A percentile compares a stretch with the other conserved stretches of the same genome.
phyloP scores from a whole-genome alignment of 2,888 invertebrate species.

The Helobdella robusta region DNA sequence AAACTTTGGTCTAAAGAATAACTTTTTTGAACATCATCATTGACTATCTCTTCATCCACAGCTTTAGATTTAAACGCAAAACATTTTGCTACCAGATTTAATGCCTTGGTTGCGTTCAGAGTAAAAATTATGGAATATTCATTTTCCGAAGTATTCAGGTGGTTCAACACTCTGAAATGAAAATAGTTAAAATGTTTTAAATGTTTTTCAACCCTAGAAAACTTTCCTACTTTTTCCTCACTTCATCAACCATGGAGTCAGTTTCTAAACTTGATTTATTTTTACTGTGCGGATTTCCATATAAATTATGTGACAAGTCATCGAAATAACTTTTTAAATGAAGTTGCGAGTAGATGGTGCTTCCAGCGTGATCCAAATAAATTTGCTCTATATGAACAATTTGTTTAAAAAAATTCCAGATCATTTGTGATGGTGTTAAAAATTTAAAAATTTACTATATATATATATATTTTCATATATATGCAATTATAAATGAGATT shows the following conservation, averaged over 20 bases:
- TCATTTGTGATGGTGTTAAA: too few relatives aligned
- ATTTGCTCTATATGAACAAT: conserved; percentile 11
- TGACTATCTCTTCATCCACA: background rate
- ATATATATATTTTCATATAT: too few relatives aligned
- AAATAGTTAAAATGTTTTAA: conserved; percentile 1
- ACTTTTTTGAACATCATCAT: too few relatives aligned
- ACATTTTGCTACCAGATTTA: conserved; percentile 73
- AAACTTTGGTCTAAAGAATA: too few relatives aligned
- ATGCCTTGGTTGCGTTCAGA: conserved; percentile 77
- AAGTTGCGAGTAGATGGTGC: conserved; percentile 68
- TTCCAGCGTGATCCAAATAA: conserved; percentile 82
- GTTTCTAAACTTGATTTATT: conserved; percentile 66
- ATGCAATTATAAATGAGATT: too few relatives aligned
- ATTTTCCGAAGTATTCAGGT: conserved; percentile 69
- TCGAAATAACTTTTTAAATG: conserved; percentile 61
- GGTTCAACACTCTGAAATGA: conserved; percentile 64
- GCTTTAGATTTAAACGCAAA: conserved; percentile 52
- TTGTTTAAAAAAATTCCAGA: too few relatives aligned
- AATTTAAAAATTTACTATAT: too few relatives aligned
- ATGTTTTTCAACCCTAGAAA: background rate
- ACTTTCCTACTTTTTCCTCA: conserved; percentile 60
- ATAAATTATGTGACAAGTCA: conserved; percentile 64
- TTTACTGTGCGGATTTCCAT: conserved; percentile 79
- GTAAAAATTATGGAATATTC: conserved; percentile 84
- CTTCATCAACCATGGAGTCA: conserved; percentile 73